Evolutionary conservation across 1,140 invertebrate species (phyloP), one percentile per base, ranked within the genome.

Genomic region (Cydia pomonella): DNA sequence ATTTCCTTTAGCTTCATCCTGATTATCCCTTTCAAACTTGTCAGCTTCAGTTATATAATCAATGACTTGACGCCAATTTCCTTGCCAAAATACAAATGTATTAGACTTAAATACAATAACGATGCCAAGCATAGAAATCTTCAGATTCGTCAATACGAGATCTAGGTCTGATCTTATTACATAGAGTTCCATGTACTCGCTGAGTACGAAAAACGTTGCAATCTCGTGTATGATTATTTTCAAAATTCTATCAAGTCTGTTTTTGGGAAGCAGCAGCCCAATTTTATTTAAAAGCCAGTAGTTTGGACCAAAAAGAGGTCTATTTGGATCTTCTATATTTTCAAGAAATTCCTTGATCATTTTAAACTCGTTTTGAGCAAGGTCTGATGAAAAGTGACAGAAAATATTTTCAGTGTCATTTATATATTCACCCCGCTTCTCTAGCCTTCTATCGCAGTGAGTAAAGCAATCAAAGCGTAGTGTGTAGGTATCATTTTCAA

Each of bases 111-210:
- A 77, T 10, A 85, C 64, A 62, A 87, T 89, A 23, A 92, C 83
- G n/a, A 85, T 82, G 76, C 91, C 91, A 10, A 91, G 71, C 85
- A 92, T 89, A 6, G 89, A 88, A 74, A 91, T 90, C 73, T 83
- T 91, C 12, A 92, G 75, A 76, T 92, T 92, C 5, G 83, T 87
- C 16, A 90, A 69, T 0, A 91, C 84, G 1, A 83, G 78, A 75
- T 90, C 84, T 69, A 90, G 76, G 71, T 92, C 77, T 2, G 86
- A 86, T 78, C 85, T 78, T 62, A 87, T 90, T 10, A 89, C 76
- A 47, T 87, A 91, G 13, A 91, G 66, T 71, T 92, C 88, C 38
- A 90, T 83, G 38, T 85, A 92, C 63, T 91, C 85, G 4, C 85
- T 85, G 3, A 88, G 0, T 16, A 91, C 88, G 47, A 91, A 92